Evolutionary conservation across 2,113 vertebrate species (phyloP).

Genomic region (Otus sunia): DNA sequence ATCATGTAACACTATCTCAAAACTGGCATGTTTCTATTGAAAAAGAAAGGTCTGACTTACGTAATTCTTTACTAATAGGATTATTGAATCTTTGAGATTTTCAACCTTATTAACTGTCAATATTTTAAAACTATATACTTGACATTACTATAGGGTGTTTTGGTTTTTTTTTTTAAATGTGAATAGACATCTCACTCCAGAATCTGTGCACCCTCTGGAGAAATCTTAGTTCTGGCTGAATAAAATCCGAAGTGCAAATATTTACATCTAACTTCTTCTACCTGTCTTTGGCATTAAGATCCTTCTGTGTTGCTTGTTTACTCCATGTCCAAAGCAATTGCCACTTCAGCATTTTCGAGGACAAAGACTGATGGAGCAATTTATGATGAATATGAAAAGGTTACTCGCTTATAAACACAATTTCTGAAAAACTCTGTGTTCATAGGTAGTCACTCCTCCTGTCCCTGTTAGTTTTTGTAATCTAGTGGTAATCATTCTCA

Average conservation of each 20-base stretch:
- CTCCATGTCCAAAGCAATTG: constrained; percentile 21
- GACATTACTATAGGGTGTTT: background rate
- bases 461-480: background rate
- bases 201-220: background rate
- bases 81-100: background rate
- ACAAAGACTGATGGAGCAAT: background rate
- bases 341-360: constrained; percentile 25
- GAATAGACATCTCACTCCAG: background rate
- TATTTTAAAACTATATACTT: background rate
- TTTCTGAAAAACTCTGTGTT: background rate
- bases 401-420: background rate
- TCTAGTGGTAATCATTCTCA: background rate
- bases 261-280: constrained; percentile 29
- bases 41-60: background rate
- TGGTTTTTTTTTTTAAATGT: background rate
- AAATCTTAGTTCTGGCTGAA: background rate
- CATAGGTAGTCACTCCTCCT: background rate
- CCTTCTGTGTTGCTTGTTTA: background rate
- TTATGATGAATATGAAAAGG: background rate
- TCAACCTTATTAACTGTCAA: background rate
- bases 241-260: constrained; percentile 30
- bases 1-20: background rate
- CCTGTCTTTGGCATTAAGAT: constrained; percentile 7
- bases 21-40: background rate
- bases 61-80: background rate